Conservation (phyloP, 2,888 invertebrate genomes). For the Acanthosepion lycidas region DNA sequence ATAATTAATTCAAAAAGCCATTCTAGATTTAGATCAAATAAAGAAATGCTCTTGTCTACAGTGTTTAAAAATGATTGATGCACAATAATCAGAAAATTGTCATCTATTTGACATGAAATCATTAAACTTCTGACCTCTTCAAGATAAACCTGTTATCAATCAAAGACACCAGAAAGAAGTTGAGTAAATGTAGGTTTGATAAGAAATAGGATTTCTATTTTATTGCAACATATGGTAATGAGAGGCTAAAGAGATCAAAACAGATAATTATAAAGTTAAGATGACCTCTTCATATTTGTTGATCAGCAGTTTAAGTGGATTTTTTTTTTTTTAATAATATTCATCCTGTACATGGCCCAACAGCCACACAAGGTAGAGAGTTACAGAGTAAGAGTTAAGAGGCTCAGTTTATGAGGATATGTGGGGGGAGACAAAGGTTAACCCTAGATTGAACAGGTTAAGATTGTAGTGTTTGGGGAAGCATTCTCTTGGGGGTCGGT, state of each 20-base stretch:
- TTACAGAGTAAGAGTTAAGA: too few relatives aligned
- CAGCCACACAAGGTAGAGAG: too few relatives aligned
- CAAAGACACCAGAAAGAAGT: neutral
- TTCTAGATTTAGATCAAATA: neutral
- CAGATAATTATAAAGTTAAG: neutral
- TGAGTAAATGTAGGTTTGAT: neutral
- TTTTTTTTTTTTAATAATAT: too few relatives aligned
- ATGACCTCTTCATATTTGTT: neutral
- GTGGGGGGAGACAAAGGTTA: too few relatives aligned
- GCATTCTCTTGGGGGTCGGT: too few relatives aligned
- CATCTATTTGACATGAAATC: neutral
- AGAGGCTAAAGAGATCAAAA: neutral
- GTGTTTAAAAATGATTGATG: neutral
- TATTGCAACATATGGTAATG: neutral
- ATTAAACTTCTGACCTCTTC: neutral
- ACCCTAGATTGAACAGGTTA: too few relatives aligned
- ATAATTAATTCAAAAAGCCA: neutral
- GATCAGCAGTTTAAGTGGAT: too few relatives aligned
- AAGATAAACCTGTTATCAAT: neutral
- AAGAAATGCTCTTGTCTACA: neutral
- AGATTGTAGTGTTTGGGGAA: too few relatives aligned
- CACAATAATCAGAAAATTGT: neutral
- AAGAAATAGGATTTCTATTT: neutral
- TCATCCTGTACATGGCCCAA: too few relatives aligned
- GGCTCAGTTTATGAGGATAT: too few relatives aligned